Percentiles rank a stretch among this genome's conserved stretches.
Evolutionary conservation across 35 echinoderm and acorn worm genomes (phyloP).

Genomic region (Ophioderma brevispina): DNA sequence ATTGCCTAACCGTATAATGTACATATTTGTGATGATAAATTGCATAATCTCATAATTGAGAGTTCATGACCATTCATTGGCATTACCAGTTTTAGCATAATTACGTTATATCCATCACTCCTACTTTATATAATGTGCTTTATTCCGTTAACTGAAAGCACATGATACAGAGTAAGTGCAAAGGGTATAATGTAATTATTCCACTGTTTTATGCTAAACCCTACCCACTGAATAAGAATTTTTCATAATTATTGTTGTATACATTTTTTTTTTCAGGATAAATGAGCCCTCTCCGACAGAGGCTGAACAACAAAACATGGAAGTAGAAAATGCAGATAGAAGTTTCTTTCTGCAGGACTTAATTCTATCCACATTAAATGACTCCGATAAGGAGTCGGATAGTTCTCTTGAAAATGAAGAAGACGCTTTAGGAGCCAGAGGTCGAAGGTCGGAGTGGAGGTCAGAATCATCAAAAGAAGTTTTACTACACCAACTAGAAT

Average conservation of each 20-base stretch:
- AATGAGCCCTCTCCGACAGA: conserved; percentile 91
- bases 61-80: too few relatives aligned
- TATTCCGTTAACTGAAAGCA: too few relatives aligned
- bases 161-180: too few relatives aligned
- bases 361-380: conserved; percentile 95
- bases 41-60: too few relatives aligned
- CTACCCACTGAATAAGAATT: too few relatives aligned
- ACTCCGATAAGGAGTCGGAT: conserved; percentile 77
- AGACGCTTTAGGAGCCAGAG: conserved; percentile 6
- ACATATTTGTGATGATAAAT: too few relatives aligned
- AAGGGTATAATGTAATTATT: neutral
- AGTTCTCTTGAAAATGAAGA: conserved; percentile 52
- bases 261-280: conserved; percentile 72
- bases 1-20: too few relatives aligned
- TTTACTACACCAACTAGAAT: conserved; percentile 71
- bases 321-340: conserved; percentile 92
- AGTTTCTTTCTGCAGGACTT: conserved; percentile 99
- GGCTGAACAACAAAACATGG: conserved; percentile 78
- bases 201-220: too few relatives aligned
- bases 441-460: conserved; percentile 31
- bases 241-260: neutral
- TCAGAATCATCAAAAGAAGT: conserved; percentile 44
- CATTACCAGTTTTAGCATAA: too few relatives aligned
- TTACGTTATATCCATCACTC: too few relatives aligned
- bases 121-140: too few relatives aligned